phyloP scores from a whole-genome alignment of 2,797 vertebrate genomes.

The Sebastiscus tertius region DNA sequence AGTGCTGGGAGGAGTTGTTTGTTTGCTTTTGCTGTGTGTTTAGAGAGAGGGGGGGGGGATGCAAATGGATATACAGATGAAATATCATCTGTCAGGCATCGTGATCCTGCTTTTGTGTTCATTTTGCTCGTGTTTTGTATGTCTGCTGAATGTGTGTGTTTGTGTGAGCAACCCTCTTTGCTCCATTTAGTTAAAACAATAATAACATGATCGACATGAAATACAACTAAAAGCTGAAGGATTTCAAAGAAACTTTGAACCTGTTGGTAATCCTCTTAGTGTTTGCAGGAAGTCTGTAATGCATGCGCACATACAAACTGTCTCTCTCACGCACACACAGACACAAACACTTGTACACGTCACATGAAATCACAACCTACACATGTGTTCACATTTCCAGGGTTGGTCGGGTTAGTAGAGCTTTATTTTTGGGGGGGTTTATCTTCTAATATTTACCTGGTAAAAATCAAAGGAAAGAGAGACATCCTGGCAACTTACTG shows the following conservation, averaged over 20 bases:
- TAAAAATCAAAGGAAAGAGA: conserved; percentile 59
- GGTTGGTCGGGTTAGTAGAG: conserved; percentile 21
- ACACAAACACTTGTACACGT: not conserved
- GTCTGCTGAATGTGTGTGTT: conserved; percentile 22
- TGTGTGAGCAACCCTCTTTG: conserved; percentile 49
- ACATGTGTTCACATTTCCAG: conserved; percentile 21
- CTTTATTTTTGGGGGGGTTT: conserved; percentile 62
- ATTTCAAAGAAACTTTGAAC: conserved; percentile 88
- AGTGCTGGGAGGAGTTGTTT: conserved; percentile 56
- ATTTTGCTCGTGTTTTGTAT: conserved; percentile 45
- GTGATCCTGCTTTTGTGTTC: conserved; percentile 63
- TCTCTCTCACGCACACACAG: not conserved
- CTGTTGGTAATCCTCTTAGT: conserved; percentile 84
- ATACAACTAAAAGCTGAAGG: conserved; percentile 81
- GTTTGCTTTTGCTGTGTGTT: conserved; percentile 46
- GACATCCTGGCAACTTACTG: not conserved
- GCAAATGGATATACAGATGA: conserved; percentile 63
- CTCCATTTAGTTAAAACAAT: conserved; percentile 82
- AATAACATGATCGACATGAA: conserved; percentile 80
- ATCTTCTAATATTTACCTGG: conserved; percentile 69
- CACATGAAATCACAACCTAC: conserved; percentile 5
- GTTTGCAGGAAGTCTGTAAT: conserved; percentile 67
- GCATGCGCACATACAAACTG: conserved; percentile 6
- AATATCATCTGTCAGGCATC: conserved; percentile 64
- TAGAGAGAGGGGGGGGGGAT: not conserved